Percentiles rank a stretch among this genome's conserved stretches.
Evolutionary conservation across 2,888 invertebrate species (phyloP).

Genomic region (Malthinus flaveolus): DNA sequence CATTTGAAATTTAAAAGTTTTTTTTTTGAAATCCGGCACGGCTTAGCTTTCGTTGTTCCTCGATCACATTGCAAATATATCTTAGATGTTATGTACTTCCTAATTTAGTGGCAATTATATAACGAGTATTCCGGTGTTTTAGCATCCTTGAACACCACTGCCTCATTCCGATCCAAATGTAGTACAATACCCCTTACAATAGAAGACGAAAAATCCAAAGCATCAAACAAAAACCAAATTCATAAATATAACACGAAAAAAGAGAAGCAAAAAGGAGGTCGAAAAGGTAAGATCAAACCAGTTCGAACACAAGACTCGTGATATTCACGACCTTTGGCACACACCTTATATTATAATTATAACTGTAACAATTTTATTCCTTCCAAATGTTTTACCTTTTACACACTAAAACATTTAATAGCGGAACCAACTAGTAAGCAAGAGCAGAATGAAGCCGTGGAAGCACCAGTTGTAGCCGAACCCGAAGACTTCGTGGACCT

Average conservation of each 20-base stretch:
- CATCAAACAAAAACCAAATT: conserved; percentile 47
- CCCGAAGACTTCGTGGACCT: conserved; percentile 53
- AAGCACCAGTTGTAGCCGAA: conserved; percentile 53
- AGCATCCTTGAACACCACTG: conserved; percentile 76
- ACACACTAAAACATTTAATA: conserved; percentile 8
- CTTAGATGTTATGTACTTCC: conserved; percentile 23
- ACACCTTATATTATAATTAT: conserved; percentile 38
- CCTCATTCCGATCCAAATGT: conserved; percentile 71
- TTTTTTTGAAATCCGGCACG: no score
- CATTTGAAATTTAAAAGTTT: neutral
- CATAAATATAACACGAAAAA: conserved; percentile 46
- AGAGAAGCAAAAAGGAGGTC: conserved; percentile 48
- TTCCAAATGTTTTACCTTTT: neutral
- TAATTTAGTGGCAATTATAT: conserved; percentile 34
- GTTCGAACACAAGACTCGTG: conserved; percentile 26
- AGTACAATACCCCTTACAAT: conserved; percentile 61
- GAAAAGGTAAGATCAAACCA: conserved; percentile 40
- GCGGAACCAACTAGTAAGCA: conserved; percentile 29
- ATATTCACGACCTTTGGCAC: conserved; percentile 52
- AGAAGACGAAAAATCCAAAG: conserved; percentile 54
- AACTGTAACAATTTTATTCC: neutral
- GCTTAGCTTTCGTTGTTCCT: no score
- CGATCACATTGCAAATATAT: conserved; percentile 15
- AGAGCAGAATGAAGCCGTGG: conserved; percentile 43
- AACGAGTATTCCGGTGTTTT: conserved; percentile 59